Conservation (phyloP, 64 coral and sea anemone genomes). For the Porites lutea region DNA sequence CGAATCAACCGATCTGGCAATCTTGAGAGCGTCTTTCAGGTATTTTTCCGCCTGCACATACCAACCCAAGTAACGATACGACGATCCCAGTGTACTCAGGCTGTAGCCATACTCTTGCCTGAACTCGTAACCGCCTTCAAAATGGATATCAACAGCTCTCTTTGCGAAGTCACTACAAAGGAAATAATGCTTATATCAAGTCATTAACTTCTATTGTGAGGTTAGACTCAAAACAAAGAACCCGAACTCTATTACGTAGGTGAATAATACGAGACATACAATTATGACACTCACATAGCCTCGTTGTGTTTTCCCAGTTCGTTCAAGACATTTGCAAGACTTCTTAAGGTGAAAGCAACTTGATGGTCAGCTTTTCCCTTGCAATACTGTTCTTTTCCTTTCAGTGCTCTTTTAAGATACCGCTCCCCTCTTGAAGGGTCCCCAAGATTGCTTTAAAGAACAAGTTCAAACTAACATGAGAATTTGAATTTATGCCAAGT, state of each 20-base stretch:
- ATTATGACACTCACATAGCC: background rate
- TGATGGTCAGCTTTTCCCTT: background rate
- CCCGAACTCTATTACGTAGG: too few species aligned
- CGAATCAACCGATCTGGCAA: background rate
- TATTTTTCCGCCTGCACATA: background rate
- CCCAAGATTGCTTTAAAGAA: background rate
- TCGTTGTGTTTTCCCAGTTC: background rate
- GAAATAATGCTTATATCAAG: background rate
- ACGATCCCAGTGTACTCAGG: constrained; percentile 6
- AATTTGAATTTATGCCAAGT: too few species aligned
- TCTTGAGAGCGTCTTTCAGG: background rate
- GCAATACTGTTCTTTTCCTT: background rate
- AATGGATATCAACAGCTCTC: background rate
- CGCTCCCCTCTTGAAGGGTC: background rate
- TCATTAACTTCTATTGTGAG: too few species aligned
- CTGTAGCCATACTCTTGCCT: constrained; percentile 5
- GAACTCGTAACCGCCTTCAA: background rate
- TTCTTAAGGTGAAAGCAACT: constrained; percentile 14
- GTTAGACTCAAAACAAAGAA: too few species aligned
- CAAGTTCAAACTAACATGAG: background rate
- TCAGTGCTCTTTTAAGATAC: background rate
- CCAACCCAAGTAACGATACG: background rate
- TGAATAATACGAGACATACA: too few species aligned
- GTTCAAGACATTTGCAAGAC: constrained; percentile 33
- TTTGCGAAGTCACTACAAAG: background rate